Base-by-base conservation (phyloP, 2,797 vertebrate species). In the Acipenser transmontanus region DNA sequence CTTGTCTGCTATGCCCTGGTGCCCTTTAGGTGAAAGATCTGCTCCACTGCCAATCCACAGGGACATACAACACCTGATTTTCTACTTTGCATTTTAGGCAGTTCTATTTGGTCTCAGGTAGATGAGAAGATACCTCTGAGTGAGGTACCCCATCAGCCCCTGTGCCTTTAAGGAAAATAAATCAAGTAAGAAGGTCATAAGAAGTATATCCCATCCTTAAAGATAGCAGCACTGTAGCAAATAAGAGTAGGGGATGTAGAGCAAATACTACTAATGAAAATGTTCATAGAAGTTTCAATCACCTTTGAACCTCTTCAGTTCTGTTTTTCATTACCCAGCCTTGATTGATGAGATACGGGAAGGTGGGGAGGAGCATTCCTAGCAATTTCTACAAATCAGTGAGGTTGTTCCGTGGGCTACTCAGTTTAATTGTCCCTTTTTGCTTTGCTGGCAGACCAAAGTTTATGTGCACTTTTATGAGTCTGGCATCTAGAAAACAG, bases 271-370 rank as follows among this genome's bases (percentile, higher is more conserved):
- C 14, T 49, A 56, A 64, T 63, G 61, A 64, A n/a, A 64, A 54
- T 47, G 34, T 34, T 49, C n/a, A 12, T 52, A 61, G 64, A 63
- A 52, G 52, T 67, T 61, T 63, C 51, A 64, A 47, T 13, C 49
- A 59, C 11, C n/a, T 63, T 71, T 61, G 47, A 76, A 80, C 71
- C 71, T 70, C 72, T 75, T 50, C 68, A 73, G 63, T 77, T 79
- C 79, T 81, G 77, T 76, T 81, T 83, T 86, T 81, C 76, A 83
- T 87, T 78, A 79, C 76, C 74, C 74, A 77, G 73, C 76, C 78
- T 73, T 89, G 85, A 90, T 86, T 85, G 84, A 88, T 86, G 83
- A 80, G 75, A 71, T 74, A 76, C 78, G 74, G 71, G 77, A 80
- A 73, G 70, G 75, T 69, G 66, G 68, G 76, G 78, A 56, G 10